Evolutionary conservation across 2,113 vertebrate species (phyloP), one percentile per base, ranked within the genome.

Genomic region (Vimba vimba): DNA sequence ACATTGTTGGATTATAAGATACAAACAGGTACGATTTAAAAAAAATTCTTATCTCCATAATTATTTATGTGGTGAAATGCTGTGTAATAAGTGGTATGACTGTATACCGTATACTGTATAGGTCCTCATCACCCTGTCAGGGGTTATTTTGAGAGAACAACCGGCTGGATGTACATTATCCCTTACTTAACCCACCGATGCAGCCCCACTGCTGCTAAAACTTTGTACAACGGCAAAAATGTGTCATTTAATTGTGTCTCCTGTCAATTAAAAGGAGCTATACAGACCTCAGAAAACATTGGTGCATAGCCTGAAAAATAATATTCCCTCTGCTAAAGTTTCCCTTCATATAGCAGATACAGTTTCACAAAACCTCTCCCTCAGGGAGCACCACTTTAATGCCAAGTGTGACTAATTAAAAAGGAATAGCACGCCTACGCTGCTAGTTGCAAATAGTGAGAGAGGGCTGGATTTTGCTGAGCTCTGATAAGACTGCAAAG

Each of bases 341-440:
- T 64, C 15, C 10, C 30, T 23, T 60, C 73, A n/a, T 73, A 43
- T 43, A 43, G 43, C 64, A 66, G 60, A 64, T 21, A 66, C 27
- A 43, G 57, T 69, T 13, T 30, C 64, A 39, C 59, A 43, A 43
- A 81, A 25, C 75, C 59, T 55, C 19, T 74, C 75, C 83, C 80
- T 66, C 30, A 83, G 59, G 75, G 84, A 83, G 68, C 19, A 19
- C 25, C 39, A 80, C 86, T 89, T 76, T 84, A 76, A 87, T 80
- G 79, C 86, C 11, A 74, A 87, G 76, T 78, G 77, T 77, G 47
- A 71, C 74, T 81, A 89, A 89, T 87, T 89, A 80, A 86, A 86
- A 74, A 55, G 15, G 64, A 83, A 83, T 79, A 68, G 62, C 47
- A 30, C 19, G 8, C 62, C 79, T 25, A 12, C 75, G 30, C 62